Evolutionary conservation across 2,888 invertebrate genomes (phyloP).

Genomic region (Drosophila tanythrix): DNA sequence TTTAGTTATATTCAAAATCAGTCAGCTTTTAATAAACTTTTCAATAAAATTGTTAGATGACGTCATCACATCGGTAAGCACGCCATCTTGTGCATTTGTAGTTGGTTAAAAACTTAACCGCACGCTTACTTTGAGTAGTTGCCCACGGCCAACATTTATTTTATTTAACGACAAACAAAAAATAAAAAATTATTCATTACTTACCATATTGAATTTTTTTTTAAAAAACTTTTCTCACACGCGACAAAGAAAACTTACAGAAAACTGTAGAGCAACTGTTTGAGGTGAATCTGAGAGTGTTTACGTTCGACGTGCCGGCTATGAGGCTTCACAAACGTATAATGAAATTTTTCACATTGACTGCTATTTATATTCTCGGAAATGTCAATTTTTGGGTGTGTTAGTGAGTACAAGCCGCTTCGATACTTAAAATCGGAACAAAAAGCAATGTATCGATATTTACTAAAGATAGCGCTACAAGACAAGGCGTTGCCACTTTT

Average conservation of each 20-base stretch:
- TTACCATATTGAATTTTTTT: conserved; percentile 82
- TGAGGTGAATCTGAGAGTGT: conserved; percentile 53
- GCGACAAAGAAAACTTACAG: conserved; percentile 75
- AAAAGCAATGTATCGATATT: conserved; percentile 35
- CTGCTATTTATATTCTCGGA: conserved; percentile 86
- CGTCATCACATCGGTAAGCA: conserved; percentile 56
- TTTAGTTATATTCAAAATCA: background rate
- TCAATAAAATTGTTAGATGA: conserved; percentile 35
- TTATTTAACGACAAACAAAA: background rate
- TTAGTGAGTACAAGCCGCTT: conserved; percentile 42
- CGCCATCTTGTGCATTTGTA: conserved; percentile 53
- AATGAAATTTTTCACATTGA: conserved; percentile 86
- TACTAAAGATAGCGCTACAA: background rate
- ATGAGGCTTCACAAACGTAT: conserved; percentile 90
- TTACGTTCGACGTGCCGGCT: conserved; percentile 87
- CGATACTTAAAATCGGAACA: background rate
- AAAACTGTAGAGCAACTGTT: conserved; percentile 55
- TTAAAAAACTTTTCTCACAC: conserved; percentile 64
- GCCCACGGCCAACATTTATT: background rate
- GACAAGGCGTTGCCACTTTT: conserved; percentile 26
- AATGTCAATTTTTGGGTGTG: conserved; percentile 19
- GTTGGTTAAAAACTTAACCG: background rate
- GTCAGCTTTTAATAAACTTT: background rate
- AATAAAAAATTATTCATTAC: conserved; percentile 33
- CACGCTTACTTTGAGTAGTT: background rate